Evolutionary conservation across 2,797 vertebrate genomes (phyloP), one percentile per base, ranked within the genome.

Genomic region (Sebastes minor): DNA sequence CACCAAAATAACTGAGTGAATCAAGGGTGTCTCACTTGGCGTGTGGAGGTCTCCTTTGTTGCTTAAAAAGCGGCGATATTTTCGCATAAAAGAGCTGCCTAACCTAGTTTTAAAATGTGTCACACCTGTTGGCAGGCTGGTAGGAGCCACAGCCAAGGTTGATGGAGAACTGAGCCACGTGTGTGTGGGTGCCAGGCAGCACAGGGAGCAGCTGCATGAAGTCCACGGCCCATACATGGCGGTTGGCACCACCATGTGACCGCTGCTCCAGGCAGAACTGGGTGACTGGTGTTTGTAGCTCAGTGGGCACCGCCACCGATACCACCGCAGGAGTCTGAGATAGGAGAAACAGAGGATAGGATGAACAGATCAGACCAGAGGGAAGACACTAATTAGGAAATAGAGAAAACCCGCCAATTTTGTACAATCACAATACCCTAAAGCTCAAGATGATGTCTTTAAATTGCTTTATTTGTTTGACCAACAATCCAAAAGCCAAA

Each of bases 101-200:
- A 49, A 49, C 46, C 18, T 49, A 49, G 16, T 49, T 49, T 49
- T 49, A 20, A 78, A 79, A 56, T 76, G 75, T 66, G 73, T 77
- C 85, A 22, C 95, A 99, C 98, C 99, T 99, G 96, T 99, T 99
- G 80, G 97, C 97, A 52, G 97, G 97, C 78, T 99, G 98, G 74
- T 98, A 97, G n/a, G 97, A 98, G 86, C 98, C 98, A 87, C 99
- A 99, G 74, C 99, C 99, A 33, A 99, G 93, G 91, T 99, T 99
- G 91, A 99, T 97, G 86, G 98, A 99, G 94, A 99, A 99, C 84
- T 99, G 98, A 80, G 97, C 97, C 91, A 99, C 96, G 70, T 99
- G 98, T n/a, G 98, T 98, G 92, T 96, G 95, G 0, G 96, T 95
- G 60, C 96, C 95, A 74, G 98, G 97, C 8, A 99, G 94, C 78